These are phyloP conservation scores for Lophotriccus pileatus DNA, from an alignment of 2,797 vertebrate species.

Conservation along the genomic window DNA sequence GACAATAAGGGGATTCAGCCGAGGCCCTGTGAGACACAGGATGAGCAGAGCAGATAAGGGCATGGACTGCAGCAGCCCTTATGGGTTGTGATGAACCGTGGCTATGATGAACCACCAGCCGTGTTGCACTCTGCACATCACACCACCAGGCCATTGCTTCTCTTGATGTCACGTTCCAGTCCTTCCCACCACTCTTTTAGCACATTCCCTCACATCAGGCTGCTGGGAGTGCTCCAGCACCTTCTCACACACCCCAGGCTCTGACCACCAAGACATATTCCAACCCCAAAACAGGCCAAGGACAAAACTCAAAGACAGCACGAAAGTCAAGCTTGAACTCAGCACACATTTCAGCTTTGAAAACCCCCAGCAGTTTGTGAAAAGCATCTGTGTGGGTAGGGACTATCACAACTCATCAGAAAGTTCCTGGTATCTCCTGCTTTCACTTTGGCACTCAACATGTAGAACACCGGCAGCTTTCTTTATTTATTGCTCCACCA, in stretches of 20 bases:
- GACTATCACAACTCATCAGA: accelerated
- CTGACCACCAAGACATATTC: neutral
- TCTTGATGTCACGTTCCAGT: neutral
- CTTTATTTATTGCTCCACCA: neutral
- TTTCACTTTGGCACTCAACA: accelerated
- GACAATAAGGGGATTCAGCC: constrained; percentile 88
- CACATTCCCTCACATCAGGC: accelerated
- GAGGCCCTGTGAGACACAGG: constrained; percentile 78
- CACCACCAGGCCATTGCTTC: accelerated
- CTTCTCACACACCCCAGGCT: neutral
- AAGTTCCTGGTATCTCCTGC: accelerated
- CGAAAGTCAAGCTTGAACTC: neutral
- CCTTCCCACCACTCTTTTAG: neutral
- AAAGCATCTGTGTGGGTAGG: neutral
- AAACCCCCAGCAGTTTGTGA: too few species aligned
- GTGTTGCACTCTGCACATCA: neutral
- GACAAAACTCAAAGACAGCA: neutral
- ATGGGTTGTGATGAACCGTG: too few species aligned
- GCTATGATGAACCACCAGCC: neutral
- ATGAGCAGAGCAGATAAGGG: neutral
- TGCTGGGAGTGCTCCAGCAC: neutral
- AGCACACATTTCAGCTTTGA: neutral
- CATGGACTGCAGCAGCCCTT: neutral
- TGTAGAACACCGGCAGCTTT: accelerated
- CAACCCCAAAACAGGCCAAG: neutral